Conservation (phyloP, 2,113 vertebrate species). For the Thalassoma bifasciatum region DNA sequence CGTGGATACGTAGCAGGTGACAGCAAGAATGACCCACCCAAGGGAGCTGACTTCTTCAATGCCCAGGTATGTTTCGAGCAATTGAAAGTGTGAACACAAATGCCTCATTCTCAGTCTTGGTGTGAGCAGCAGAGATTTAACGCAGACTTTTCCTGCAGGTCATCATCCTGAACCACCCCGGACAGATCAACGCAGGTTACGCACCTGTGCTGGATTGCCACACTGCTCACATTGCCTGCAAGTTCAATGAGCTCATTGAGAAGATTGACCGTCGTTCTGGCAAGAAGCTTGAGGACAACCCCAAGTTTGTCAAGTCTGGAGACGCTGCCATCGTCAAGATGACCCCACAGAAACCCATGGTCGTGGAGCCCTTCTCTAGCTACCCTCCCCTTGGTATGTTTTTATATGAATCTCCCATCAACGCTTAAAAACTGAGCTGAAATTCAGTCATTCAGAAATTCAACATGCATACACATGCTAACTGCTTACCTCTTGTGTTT, state of each 20-base stretch:
- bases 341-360: constrained; percentile 85
- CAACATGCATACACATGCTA: background rate
- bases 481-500: background rate
- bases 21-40: constrained; percentile 86
- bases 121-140: background rate
- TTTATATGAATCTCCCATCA: too few species aligned
- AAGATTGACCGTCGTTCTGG: constrained; percentile 88
- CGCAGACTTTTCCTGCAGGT: constrained; percentile 62
- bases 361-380: constrained; percentile 84
- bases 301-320: constrained; percentile 85
- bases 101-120: rapidly evolving
- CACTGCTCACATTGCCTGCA: constrained; percentile 87
- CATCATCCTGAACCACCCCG: constrained; percentile 88
- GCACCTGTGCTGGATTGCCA: constrained; percentile 86
- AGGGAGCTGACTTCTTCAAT: constrained; percentile 79
- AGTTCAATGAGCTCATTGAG: constrained; percentile 85
- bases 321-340: constrained; percentile 85
- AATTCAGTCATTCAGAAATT: background rate
- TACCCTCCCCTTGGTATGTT: constrained; percentile 84
- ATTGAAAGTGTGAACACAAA: rapidly evolving
- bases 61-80: constrained; percentile 81
- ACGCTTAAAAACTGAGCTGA: too few species aligned
- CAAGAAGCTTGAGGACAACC: constrained; percentile 86
- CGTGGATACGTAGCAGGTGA: constrained; percentile 86
- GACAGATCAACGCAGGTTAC: constrained; percentile 83